phyloP scores from a whole-genome alignment of 2,888 invertebrate genomes.

The Crossocerus cetratus region DNA sequence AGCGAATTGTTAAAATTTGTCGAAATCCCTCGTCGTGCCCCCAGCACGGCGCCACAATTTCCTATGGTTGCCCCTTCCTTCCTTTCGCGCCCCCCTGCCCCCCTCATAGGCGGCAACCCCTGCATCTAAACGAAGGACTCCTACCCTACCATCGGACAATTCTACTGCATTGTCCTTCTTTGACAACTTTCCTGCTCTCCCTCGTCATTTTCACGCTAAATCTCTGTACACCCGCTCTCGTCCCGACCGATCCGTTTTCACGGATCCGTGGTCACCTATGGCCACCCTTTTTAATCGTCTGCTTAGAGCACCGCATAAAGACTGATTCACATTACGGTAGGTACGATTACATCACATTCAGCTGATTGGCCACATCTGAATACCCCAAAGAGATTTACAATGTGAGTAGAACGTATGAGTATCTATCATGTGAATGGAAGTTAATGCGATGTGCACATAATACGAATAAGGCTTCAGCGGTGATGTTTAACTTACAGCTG shows the following conservation, averaged over 20 bases:
- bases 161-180: conserved; percentile 4
- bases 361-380: too few species aligned
- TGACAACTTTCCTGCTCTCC: neutral
- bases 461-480: too few species aligned
- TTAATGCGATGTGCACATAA: too few species aligned
- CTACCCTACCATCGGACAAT: neutral
- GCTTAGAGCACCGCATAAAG: neutral
- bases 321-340: too few species aligned
- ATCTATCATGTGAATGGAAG: too few species aligned
- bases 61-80: conserved; percentile 25
- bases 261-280: conserved; percentile 43
- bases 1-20: conserved; percentile 62
- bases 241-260: conserved; percentile 55
- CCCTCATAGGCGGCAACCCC: neutral
- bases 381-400: too few species aligned
- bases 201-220: conserved; percentile 39
- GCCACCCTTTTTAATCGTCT: neutral
- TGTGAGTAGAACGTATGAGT: too few species aligned
- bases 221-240: conserved; percentile 31
- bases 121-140: too few species aligned
- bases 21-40: conserved; percentile 40
- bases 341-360: too few species aligned
- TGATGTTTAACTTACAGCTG: too few species aligned
- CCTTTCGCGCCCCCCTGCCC: conserved; percentile 6
- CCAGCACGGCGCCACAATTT: conserved; percentile 13